Evolutionary conservation across 2,113 vertebrate genomes (phyloP), one percentile per base, ranked within the genome.

Genomic region (Ptychochromis oligacanthus): DNA sequence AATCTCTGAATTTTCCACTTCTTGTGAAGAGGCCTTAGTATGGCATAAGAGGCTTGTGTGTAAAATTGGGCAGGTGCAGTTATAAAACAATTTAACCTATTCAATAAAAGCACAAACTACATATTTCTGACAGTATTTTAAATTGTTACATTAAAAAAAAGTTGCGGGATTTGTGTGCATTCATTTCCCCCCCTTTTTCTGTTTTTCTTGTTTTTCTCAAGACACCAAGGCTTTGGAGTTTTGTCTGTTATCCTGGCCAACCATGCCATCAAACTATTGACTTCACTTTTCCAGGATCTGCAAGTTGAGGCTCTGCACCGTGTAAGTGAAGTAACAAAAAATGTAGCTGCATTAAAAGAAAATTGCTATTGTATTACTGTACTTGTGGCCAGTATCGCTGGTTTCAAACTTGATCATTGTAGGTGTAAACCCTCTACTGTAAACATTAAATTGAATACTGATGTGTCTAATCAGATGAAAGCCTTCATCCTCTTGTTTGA

Each of bases 211-310:
- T 31, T 49, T 20, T 65, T 11, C 13, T 83, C 0, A 77, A 99
- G 98, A 81, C 98, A 99, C 81, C 98, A 99, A 92, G 98, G 98
- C 2, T 99, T 99, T 93, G 98, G 98, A 28, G 97, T 99, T 56
- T 95, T 99, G 43, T 98, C 98, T 0, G 98, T 99, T 28, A 97
- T 99, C 83, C 60, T 99, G 88, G 98, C 98, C 78, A 99, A 99
- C 91, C 98, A 99, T 13, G 96, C 98, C 38, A 97, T 99, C 93
- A 99, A 97, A 84, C 93, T 99, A 81, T 93, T 99, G 67, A 97
- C 97, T 0, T 99, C 98, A 0, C 97, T 99, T 40, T 99, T 99
- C 92, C 97, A 99, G 90, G 98, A 99, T 91, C 94, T 99, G 75
- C 98, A 99, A 81, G 97, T 99, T 57, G 98, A 99, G 80, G 98